Conservation (phyloP, 2,797 vertebrate species). For the Phrynocephalus forsythii region DNA sequence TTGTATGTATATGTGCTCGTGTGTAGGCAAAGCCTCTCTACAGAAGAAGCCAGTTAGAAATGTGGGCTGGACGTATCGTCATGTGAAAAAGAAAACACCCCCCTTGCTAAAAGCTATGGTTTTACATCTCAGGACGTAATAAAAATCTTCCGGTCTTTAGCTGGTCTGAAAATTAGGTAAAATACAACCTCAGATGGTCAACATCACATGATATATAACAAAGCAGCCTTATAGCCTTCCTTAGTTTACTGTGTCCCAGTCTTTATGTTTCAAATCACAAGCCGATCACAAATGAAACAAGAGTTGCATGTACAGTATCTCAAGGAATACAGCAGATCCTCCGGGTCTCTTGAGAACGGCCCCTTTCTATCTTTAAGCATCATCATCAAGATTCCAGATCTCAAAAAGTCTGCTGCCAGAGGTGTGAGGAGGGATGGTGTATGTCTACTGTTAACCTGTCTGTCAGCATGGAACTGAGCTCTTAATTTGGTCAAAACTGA, state of each 20-base stretch:
- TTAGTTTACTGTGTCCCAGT: not conserved
- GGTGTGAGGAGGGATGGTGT: not conserved
- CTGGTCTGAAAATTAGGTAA: no score
- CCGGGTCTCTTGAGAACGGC: not conserved
- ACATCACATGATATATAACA: no score
- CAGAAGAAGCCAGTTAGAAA: not conserved
- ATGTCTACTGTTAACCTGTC: not conserved
- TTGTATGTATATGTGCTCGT: not conserved
- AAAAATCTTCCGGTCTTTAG: no score
- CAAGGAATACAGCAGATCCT: not conserved
- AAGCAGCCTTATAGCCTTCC: not conserved
- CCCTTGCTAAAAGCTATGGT: no score
- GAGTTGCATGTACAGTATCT: not conserved
- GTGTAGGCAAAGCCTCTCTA: not conserved
- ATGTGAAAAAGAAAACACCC: not conserved
- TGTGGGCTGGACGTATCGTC: not conserved
- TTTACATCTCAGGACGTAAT: no score
- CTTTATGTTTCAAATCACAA: not conserved
- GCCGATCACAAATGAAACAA: not conserved
- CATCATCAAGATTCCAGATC: not conserved
- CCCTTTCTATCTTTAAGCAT: not conserved
- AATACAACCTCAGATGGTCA: no score
- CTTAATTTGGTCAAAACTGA: not conserved
- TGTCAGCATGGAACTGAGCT: not conserved
- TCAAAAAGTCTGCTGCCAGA: not conserved